A percentile compares a stretch with the other conserved stretches of the same genome.
Evolutionary conservation across 37 sponge, comb jelly and placozoan genomes (phyloP).

Genomic region (Tethya wilhelma): DNA sequence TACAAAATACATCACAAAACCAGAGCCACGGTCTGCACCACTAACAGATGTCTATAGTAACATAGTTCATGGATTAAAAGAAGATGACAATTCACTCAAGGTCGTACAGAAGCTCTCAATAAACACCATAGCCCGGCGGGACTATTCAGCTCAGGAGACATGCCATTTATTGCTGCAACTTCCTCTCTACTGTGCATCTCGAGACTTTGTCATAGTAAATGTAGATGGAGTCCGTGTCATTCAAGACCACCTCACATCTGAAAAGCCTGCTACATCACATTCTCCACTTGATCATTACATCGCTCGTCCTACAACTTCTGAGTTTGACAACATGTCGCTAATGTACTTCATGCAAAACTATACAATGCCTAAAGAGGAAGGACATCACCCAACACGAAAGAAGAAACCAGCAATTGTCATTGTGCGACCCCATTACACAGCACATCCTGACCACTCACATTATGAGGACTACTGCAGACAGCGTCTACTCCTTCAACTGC

Average conservation of each 20-base stretch:
- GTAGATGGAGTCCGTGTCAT: slow-evolving; percentile 44
- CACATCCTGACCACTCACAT: too few relatives aligned
- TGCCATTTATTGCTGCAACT: slow-evolving; percentile 54
- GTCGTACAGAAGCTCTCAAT: slow-evolving; percentile 40
- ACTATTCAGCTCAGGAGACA: slow-evolving; percentile 57
- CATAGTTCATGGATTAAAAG: slow-evolving; percentile 22
- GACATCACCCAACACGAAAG: too few relatives aligned
- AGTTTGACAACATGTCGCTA: slow-evolving; percentile 32
- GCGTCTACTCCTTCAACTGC: too few relatives aligned
- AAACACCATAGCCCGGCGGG: slow-evolving; percentile 35
- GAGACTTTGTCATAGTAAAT: slow-evolving; percentile 37
- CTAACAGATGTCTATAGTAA: slow-evolving; percentile 36
- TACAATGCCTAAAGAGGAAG: not conserved
- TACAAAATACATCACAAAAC: slow-evolving; percentile 43
- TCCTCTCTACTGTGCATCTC: slow-evolving; percentile 20
- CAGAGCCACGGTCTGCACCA: slow-evolving; percentile 37
- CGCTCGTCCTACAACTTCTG: not conserved
- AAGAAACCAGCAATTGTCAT: too few relatives aligned
- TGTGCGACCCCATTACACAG: too few relatives aligned
- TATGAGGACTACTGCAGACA: too few relatives aligned
- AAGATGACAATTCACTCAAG: slow-evolving; percentile 5
- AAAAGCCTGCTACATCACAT: slow-evolving; percentile 1
- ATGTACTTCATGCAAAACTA: slow-evolving; percentile 41
- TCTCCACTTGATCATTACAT: slow-evolving; percentile 35
- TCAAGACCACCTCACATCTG: not conserved